phyloP scores from a whole-genome alignment of 2,113 vertebrate genomes.

The Nasalis larvatus region DNA sequence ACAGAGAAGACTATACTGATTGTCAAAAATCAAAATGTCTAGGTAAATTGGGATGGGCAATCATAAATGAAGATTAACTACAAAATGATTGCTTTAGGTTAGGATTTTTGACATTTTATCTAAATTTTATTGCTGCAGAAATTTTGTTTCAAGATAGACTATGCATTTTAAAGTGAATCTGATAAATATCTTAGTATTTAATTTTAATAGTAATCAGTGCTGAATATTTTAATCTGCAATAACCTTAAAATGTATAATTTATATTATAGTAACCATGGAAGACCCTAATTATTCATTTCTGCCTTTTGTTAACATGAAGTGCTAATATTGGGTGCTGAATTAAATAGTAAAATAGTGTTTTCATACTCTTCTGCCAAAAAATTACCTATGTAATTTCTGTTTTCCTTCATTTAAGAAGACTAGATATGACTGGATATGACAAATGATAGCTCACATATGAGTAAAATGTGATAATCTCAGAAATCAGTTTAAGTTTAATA shows the following conservation, averaged over 20 bases:
- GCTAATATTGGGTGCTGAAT: slow-evolving; percentile 2
- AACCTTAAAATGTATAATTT: slow-evolving; percentile 58
- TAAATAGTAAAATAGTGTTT: slow-evolving; percentile 39
- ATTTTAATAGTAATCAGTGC: slow-evolving; percentile 68
- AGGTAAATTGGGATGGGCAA: neutral
- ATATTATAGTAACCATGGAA: slow-evolving; percentile 26
- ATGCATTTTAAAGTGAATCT: slow-evolving; percentile 48
- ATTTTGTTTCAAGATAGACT: slow-evolving; percentile 52
- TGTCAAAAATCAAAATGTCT: slow-evolving; percentile 7
- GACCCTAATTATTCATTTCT: slow-evolving; percentile 27
- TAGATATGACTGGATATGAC: neutral
- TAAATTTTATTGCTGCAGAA: slow-evolving; percentile 53
- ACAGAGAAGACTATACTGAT: neutral
- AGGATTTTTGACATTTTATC: slow-evolving; percentile 52
- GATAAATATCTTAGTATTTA: slow-evolving; percentile 66
- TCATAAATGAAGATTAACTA: slow-evolving; percentile 44
- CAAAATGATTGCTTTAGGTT: slow-evolving; percentile 29
- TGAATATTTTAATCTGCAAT: slow-evolving; percentile 52
- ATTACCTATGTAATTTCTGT: neutral
- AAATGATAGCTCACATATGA: slow-evolving; percentile 8
- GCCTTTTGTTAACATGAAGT: slow-evolving; percentile 22
- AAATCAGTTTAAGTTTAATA: slow-evolving; percentile 71
- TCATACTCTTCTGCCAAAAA: slow-evolving; percentile 18
- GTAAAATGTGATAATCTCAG: neutral
- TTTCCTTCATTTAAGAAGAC: slow-evolving; percentile 22